phyloP scores from a whole-genome alignment of 2,113 vertebrate genomes.

The Triplophysa rosa region DNA sequence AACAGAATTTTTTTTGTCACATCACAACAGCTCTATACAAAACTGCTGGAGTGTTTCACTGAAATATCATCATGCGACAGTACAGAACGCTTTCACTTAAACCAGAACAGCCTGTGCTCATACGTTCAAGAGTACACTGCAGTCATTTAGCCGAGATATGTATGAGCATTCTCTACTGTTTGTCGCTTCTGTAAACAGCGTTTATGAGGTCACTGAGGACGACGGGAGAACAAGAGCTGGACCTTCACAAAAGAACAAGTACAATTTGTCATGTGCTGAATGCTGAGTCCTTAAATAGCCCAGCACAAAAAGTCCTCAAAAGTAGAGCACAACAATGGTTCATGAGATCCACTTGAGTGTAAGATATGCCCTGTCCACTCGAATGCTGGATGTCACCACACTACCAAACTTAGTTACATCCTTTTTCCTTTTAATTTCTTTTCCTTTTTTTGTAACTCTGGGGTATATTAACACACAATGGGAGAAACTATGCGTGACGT shows the following conservation, averaged over 20 bases:
- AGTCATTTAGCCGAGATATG: conserved; percentile 20
- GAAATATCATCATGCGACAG: conserved; percentile 9
- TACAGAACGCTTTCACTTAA: conserved; percentile 14
- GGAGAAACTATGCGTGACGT: neutral
- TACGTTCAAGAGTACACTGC: conserved; percentile 25
- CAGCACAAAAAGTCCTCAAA: conserved; percentile 76
- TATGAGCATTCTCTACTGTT: conserved; percentile 34
- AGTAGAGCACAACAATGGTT: conserved; percentile 65
- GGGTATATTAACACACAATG: conserved; percentile 12
- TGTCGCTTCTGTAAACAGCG: conserved; percentile 37
- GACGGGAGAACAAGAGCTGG: conserved; percentile 66
- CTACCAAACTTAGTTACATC: conserved; percentile 31
- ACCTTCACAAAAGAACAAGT: conserved; percentile 72
- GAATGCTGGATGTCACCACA: conserved; percentile 41
- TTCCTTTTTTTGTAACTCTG: conserved; percentile 1
- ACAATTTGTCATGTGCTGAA: conserved; percentile 78
- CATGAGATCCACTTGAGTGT: conserved; percentile 43
- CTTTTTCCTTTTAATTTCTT: neutral
- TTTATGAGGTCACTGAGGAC: conserved; percentile 33
- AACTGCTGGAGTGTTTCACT: neutral
- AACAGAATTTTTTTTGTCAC: neutral
- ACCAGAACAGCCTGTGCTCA: conserved; percentile 2
- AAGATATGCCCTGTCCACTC: conserved; percentile 26
- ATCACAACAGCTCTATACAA: conserved; percentile 47
- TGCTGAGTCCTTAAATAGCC: conserved; percentile 78